Percentiles rank a stretch among this genome's conserved stretches.
These are phyloP conservation scores for Sphaerodactylus townsendi DNA, from an alignment of 2,113 vertebrate species.

Conservation along the genomic window DNA sequence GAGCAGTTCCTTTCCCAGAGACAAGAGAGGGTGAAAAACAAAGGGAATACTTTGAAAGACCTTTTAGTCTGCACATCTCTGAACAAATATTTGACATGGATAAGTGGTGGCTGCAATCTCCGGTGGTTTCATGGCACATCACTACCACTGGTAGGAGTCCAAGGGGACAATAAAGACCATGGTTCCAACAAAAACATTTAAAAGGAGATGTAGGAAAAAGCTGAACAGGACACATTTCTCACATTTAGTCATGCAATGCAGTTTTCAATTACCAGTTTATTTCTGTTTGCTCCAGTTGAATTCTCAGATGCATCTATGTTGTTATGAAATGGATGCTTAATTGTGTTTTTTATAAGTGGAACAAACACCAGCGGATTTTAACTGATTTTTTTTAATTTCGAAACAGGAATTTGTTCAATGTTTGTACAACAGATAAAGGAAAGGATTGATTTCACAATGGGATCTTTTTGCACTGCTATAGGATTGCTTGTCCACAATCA, in stretches of 20 bases:
- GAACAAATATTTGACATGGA: constrained; percentile 54
- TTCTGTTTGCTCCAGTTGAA: neutral
- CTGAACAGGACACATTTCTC: neutral
- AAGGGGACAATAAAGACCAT: constrained; percentile 37
- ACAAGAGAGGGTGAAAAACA: neutral
- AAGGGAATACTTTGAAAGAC: constrained; percentile 46
- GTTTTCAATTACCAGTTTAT: neutral
- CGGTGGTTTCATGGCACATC: constrained; percentile 25
- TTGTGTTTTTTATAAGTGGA: neutral
- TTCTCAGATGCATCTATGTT: neutral
- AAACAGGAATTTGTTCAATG: neutral
- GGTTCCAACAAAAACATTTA: constrained; percentile 1
- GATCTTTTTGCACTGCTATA: neutral
- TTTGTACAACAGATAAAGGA: neutral
- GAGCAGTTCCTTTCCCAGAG: constrained; percentile 34
- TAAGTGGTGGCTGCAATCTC: constrained; percentile 16
- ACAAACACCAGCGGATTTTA: constrained; percentile 1
- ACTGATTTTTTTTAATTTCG: neutral
- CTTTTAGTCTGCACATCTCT: constrained; percentile 44
- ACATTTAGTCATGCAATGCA: neutral
- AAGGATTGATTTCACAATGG: neutral
- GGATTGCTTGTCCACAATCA: too few relatives aligned
- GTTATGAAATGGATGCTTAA: neutral
- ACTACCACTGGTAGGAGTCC: neutral
- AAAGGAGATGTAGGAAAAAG: neutral